Percentiles rank a stretch among this genome's conserved stretches.
Evolutionary conservation across 2,797 vertebrate genomes (phyloP).

Genomic region (Xenops minutus): DNA sequence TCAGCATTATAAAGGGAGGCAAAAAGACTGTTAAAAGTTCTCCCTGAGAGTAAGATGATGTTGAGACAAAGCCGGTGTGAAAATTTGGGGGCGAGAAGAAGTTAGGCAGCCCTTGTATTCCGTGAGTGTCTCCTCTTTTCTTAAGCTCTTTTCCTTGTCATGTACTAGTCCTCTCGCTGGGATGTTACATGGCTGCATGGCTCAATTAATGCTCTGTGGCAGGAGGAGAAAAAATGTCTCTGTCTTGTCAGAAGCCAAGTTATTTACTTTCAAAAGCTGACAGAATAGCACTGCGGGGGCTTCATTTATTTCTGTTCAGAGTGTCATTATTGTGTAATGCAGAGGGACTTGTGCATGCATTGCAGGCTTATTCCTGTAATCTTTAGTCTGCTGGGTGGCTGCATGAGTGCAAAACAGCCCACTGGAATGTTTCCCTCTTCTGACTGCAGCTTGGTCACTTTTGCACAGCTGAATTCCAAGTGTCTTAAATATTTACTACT

Average conservation of each 20-base stretch:
- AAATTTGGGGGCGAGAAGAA: background rate
- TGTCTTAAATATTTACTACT: background rate
- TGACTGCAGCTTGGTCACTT: background rate
- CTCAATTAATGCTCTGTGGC: conserved; percentile 81
- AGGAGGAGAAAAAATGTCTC: conserved; percentile 76
- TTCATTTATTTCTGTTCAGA: conserved; percentile 80
- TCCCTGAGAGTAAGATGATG: background rate
- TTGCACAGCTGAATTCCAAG: background rate
- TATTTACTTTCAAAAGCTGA: conserved; percentile 85
- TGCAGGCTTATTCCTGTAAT: conserved; percentile 53
- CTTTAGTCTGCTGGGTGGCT: conserved; percentile 5
- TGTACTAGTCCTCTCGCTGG: conserved; percentile 43
- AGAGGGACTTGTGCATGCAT: conserved; percentile 62
- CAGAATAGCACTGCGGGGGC: conserved; percentile 80
- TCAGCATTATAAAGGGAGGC: background rate
- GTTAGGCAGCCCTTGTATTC: background rate
- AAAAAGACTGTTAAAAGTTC: background rate
- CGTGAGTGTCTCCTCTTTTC: background rate
- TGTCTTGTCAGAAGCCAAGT: conserved; percentile 79
- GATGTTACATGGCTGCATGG: conserved; percentile 66
- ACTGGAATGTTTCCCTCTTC: background rate
- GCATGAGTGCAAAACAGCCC: background rate
- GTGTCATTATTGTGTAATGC: conserved; percentile 78
- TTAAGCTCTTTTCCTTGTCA: background rate
- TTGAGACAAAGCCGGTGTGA: background rate